Base-by-base conservation (phyloP, 2,113 vertebrate species). In the Onychorhynchus coronatus region DNA sequence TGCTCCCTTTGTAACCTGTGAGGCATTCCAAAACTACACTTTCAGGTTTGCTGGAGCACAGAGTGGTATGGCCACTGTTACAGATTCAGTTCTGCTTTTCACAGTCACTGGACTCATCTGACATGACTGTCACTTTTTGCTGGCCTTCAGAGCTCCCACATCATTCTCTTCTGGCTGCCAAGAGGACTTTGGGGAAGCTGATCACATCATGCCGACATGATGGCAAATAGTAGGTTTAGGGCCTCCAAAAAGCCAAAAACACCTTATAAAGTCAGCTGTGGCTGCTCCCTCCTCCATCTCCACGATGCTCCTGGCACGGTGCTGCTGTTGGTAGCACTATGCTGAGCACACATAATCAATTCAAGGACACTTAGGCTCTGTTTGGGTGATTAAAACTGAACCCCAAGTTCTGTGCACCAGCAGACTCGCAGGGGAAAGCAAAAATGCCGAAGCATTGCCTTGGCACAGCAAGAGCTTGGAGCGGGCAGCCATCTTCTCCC, bases 271-370 rank as follows among this genome's bases (percentile, higher is more conserved):
- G 7, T 58, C 33, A 63, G 9, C 19, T 65, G 6, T 39, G 46
- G 4, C 13, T 70, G 20, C 10, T 31, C 16, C 25, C 8, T 72
- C 8, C 23, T 58, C 77, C 1, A 8, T 7, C 27, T 70, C 46
- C 41, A 31, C 2, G 10, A 63, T 33, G 31, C 28, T 73, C 25
- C 46, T 42, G 65, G 37, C 56, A 50, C 1, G 9, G 18, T 39
- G 46, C 21, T 74, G 33, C 35, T 67, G 5, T 15, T 23, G 25
- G 72, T 27, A 8, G 39, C 58, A 41, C 23, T 37, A 41, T 0
- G 0, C 42, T 20, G 37, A 62, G 14, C 2, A 65, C 1, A 2
- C 3, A 35, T 8, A 31, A 77, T 33, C 14, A 49, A 24, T 30
- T 37, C 41, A 76, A 55, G 0, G 0, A 25, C 15, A 59, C 25